These are phyloP conservation scores for Mythimna impura DNA, from an alignment of 2,888 invertebrate species.

Conservation along the genomic window DNA sequence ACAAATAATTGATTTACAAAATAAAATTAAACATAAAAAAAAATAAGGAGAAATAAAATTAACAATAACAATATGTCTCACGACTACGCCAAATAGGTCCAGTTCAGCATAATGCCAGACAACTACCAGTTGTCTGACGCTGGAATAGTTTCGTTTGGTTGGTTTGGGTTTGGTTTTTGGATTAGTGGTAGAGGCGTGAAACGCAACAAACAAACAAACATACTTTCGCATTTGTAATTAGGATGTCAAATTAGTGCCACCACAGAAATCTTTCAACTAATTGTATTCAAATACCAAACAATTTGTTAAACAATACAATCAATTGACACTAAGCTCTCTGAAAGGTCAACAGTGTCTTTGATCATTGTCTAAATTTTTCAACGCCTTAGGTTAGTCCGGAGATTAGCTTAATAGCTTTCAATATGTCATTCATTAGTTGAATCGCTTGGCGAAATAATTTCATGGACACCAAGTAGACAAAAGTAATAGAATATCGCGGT, in stretches of 20 bases:
- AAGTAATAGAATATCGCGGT: neutral
- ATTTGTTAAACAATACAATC: conserved; percentile 44
- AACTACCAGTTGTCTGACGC: no score
- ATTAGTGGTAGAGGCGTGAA: no score
- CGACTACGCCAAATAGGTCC: no score
- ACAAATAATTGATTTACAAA: no score
- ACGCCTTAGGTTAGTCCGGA: conserved; percentile 24
- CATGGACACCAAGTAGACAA: conserved; percentile 19
- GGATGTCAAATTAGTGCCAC: conserved; percentile 5
- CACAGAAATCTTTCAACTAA: conserved; percentile 18
- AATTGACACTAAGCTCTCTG: conserved; percentile 28
- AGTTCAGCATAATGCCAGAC: no score
- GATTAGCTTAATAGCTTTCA: conserved; percentile 40
- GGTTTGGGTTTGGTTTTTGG: no score
- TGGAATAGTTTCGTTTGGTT: no score
- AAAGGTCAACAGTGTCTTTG: conserved; percentile 36
- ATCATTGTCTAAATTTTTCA: conserved; percentile 44
- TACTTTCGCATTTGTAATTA: neutral
- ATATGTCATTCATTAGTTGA: conserved; percentile 28
- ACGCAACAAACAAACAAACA: no score
- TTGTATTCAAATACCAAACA: conserved; percentile 19
- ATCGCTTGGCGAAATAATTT: neutral
- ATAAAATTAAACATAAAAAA: no score
- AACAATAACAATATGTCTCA: no score
- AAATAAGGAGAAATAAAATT: no score